Evolutionary conservation across 2,797 vertebrate genomes (phyloP).

Genomic region (Gymnoscopelus braueri): DNA sequence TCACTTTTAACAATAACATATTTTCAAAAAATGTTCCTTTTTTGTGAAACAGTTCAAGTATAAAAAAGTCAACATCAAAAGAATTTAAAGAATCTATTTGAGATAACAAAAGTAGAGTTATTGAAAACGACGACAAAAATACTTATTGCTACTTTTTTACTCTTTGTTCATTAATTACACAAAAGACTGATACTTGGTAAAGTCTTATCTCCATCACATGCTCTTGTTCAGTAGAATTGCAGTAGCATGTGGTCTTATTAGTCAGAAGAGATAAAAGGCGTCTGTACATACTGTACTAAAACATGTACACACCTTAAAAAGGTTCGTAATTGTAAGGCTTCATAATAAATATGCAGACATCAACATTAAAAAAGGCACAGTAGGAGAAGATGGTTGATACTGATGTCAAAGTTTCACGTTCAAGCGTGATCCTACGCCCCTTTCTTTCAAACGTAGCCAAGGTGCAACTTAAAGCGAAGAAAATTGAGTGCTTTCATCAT

Average conservation of each 20-base stretch:
- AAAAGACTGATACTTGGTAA: constrained; percentile 67
- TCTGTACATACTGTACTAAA: constrained; percentile 40
- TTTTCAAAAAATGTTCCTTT: constrained; percentile 68
- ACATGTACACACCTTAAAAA: constrained; percentile 49
- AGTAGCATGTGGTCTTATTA: constrained; percentile 49
- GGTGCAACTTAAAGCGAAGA: constrained; percentile 53
- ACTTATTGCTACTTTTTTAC: constrained; percentile 76
- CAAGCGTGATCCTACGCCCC: constrained; percentile 37
- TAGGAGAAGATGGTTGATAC: constrained; percentile 82
- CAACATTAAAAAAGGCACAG: constrained; percentile 96
- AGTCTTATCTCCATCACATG: constrained; percentile 66
- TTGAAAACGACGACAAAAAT: constrained; percentile 86
- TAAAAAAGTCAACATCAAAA: constrained; percentile 86
- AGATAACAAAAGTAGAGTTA: constrained; percentile 89
- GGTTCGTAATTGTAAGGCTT: constrained; percentile 79
- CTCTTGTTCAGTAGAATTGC: constrained; percentile 50
- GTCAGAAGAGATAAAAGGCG: constrained; percentile 25
- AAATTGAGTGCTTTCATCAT: constrained; percentile 51
- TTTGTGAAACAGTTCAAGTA: constrained; percentile 94
- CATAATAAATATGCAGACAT: constrained; percentile 95
- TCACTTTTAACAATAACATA: constrained; percentile 44
- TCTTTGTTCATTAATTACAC: constrained; percentile 68
- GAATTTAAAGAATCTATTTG: constrained; percentile 86
- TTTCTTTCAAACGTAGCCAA: constrained; percentile 39
- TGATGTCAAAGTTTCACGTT: constrained; percentile 74